Conservation (phyloP, 2,888 invertebrate species). For the Enoplolaimus lenunculus region DNA sequence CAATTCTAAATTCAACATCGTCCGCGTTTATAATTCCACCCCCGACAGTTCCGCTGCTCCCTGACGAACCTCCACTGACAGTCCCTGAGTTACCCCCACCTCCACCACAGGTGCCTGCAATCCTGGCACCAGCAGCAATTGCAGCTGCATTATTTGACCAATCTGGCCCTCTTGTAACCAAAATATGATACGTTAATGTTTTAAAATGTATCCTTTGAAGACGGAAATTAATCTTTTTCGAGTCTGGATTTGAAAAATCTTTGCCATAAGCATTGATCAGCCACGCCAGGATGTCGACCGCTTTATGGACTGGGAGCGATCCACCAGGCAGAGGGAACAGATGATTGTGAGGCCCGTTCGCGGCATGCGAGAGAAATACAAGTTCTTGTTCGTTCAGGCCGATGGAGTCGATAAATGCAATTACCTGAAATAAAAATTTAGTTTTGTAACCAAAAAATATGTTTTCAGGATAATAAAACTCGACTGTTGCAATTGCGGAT, state of each 20-base stretch:
- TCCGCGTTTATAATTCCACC: conserved; percentile 31
- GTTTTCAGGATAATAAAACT: too few relatives aligned
- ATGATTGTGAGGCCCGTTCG: conserved; percentile 38
- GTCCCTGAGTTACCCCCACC: conserved; percentile 28
- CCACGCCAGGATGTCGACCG: conserved; percentile 46
- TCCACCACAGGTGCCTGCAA: conserved; percentile 44
- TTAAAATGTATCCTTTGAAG: conserved; percentile 46
- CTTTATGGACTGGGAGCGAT: conserved; percentile 43
- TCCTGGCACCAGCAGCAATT: conserved; percentile 44
- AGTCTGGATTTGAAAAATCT: conserved; percentile 33
- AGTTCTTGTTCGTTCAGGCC: conserved; percentile 47
- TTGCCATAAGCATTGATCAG: conserved; percentile 42
- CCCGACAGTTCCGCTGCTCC: conserved; percentile 39
- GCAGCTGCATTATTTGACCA: conserved; percentile 44
- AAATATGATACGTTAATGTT: conserved; percentile 45
- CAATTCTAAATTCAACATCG: conserved; percentile 41
- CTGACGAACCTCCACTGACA: conserved; percentile 44
- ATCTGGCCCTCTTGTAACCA: conserved; percentile 38
- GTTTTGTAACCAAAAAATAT: too few relatives aligned
- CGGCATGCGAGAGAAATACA: conserved; percentile 41
- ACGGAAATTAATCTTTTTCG: conserved; percentile 32
- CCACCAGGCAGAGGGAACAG: conserved; percentile 34
- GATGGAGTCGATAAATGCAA: conserved; percentile 41
- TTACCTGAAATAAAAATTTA: conserved; percentile 37
- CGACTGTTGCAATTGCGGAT: too few relatives aligned